Evolutionary conservation across 2,888 invertebrate genomes (phyloP).

Genomic region (Eilema griseolum): DNA sequence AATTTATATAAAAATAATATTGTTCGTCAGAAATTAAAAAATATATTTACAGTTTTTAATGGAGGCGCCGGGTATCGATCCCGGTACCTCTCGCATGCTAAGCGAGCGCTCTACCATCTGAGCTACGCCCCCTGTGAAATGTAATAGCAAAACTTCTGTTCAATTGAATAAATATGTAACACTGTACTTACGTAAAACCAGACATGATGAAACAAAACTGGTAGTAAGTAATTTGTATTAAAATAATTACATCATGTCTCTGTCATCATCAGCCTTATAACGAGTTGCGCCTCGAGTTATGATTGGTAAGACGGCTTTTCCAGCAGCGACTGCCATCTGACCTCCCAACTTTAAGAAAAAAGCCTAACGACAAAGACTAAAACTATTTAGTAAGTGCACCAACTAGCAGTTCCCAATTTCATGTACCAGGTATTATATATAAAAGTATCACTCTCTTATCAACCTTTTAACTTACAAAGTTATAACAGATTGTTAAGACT

Average conservation of each 20-base stretch:
- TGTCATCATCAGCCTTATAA: no score
- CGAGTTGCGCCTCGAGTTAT: no score
- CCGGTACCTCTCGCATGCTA: conserved; percentile 86
- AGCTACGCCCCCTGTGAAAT: conserved; percentile 30
- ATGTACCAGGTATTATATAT: no score
- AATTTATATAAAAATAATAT: no score
- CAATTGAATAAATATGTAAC: background rate
- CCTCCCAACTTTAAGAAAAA: no score
- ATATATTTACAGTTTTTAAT: conserved; percentile 11
- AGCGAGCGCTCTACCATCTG: conserved; percentile 76
- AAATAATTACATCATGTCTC: background rate
- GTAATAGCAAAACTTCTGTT: background rate
- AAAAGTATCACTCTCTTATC: no score
- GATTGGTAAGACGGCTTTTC: no score
- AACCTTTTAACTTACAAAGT: no score
- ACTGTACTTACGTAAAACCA: background rate
- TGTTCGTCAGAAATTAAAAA: background rate
- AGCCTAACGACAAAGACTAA: no score
- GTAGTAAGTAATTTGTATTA: background rate
- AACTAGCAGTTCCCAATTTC: no score
- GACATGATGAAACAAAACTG: background rate
- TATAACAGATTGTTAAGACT: background rate
- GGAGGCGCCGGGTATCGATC: conserved; percentile 69
- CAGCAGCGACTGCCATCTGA: no score
- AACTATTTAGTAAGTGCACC: no score